phyloP scores from a whole-genome alignment of 2,113 vertebrate genomes.

The Atlantisia rogersi region DNA sequence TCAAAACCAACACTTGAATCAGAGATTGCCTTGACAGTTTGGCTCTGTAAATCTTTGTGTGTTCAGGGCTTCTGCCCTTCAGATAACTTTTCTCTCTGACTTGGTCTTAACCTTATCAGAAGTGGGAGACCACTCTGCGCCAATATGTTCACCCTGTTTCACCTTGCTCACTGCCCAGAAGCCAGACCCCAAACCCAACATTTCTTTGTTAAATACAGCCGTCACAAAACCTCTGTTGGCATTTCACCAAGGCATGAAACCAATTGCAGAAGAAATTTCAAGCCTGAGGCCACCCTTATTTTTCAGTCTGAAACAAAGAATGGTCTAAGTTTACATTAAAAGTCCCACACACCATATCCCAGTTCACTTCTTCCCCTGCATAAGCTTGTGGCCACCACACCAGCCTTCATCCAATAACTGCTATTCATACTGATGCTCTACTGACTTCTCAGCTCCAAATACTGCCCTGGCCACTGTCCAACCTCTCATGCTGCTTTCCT shows the following conservation, averaged over 20 bases:
- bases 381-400: not conserved
- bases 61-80: not conserved
- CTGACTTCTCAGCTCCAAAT: not conserved
- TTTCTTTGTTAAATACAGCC: not conserved
- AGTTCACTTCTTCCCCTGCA: not conserved
- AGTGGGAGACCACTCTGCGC: not conserved
- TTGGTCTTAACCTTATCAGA: not conserved
- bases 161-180: not conserved
- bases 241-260: not conserved
- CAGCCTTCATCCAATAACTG: not conserved
- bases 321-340: not conserved
- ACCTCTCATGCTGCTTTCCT: not conserved
- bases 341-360: not conserved
- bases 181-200: not conserved
- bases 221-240: not conserved
- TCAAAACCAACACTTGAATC: not conserved
- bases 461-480: not conserved
- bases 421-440: not conserved
- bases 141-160: not conserved
- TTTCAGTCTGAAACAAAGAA: not conserved
- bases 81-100: not conserved
- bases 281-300: not conserved
- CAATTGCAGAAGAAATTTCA: not conserved
- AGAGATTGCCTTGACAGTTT: not conserved
- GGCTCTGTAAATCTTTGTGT: not conserved